phyloP scores from a whole-genome alignment of 2,113 vertebrate genomes.

The Varanus salvator region DNA sequence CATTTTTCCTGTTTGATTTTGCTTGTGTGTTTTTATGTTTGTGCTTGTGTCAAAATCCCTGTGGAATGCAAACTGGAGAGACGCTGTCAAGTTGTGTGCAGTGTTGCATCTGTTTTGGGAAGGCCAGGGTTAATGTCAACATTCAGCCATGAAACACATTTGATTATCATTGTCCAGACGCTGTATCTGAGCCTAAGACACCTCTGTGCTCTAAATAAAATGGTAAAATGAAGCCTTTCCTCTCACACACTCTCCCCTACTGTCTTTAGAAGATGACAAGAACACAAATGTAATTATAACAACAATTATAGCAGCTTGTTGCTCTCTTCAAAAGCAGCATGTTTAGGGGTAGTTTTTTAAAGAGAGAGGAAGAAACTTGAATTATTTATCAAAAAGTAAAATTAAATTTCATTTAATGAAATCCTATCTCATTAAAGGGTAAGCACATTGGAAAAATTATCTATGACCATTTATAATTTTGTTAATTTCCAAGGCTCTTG shows the following conservation, averaged over 20 bases:
- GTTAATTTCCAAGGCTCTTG: neutral
- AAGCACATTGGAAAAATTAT: neutral
- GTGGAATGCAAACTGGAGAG: neutral
- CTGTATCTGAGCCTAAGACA: neutral
- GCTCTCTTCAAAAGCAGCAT: neutral
- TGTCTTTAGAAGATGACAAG: neutral
- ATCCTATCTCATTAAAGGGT: neutral
- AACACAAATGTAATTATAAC: neutral
- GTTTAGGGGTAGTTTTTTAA: neutral
- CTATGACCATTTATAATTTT: neutral
- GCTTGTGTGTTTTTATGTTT: neutral
- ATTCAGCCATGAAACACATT: neutral
- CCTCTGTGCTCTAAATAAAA: neutral
- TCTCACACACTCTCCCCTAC: no score
- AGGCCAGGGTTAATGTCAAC: neutral
- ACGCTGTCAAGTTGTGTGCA: neutral
- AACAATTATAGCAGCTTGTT: neutral
- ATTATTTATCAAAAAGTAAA: neutral
- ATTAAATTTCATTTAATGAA: neutral
- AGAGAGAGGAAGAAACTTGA: neutral
- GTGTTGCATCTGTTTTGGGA: neutral
- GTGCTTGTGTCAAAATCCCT: neutral
- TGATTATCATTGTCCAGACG: neutral
- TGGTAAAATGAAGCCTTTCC: neutral
- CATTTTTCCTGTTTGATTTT: neutral